Conservation (phyloP, 1,140 invertebrate species). For the Drosophila carrolli region DNA sequence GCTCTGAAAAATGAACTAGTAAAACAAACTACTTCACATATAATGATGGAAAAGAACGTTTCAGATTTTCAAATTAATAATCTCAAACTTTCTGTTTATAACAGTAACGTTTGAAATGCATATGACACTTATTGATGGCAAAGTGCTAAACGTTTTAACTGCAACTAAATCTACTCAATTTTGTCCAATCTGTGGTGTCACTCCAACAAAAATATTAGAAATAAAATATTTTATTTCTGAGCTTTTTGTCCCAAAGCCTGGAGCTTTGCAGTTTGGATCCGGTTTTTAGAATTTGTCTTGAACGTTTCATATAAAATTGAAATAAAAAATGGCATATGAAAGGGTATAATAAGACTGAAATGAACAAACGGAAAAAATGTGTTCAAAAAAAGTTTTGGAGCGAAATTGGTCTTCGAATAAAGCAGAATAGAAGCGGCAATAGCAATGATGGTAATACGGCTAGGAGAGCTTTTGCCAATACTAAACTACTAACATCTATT, state of each 20-base stretch:
- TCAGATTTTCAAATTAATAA: conserved; percentile 5
- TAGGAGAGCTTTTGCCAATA: no score
- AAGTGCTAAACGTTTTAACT: conserved; percentile 30
- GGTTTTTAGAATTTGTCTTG: no score
- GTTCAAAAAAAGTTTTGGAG: conserved; percentile 9
- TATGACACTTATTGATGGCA: conserved; percentile 10
- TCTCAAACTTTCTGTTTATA: conserved; percentile 2
- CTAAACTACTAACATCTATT: no score
- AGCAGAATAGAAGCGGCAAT: no score
- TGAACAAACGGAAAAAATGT: conserved; percentile 5
- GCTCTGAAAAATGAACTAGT: conserved; percentile 24
- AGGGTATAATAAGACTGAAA: neutral
- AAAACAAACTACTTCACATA: conserved; percentile 17
- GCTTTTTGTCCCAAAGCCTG: neutral
- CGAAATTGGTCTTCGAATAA: conserved; percentile 19
- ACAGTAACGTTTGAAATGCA: conserved; percentile 8
- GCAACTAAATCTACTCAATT: conserved; percentile 26
- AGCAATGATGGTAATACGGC: no score
- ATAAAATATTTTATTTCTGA: conserved; percentile 15
- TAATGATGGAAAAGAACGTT: conserved; percentile 7
- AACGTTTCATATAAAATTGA: conserved; percentile 5
- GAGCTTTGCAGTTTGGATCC: conserved; percentile 24
- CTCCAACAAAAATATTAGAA: conserved; percentile 18
- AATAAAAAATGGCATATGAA: conserved; percentile 7
- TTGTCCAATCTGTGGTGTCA: conserved; percentile 31